Evolutionary conservation across 2,113 vertebrate genomes (phyloP), one percentile per base, ranked within the genome.

Genomic region (Cephalopholis sonnerati): DNA sequence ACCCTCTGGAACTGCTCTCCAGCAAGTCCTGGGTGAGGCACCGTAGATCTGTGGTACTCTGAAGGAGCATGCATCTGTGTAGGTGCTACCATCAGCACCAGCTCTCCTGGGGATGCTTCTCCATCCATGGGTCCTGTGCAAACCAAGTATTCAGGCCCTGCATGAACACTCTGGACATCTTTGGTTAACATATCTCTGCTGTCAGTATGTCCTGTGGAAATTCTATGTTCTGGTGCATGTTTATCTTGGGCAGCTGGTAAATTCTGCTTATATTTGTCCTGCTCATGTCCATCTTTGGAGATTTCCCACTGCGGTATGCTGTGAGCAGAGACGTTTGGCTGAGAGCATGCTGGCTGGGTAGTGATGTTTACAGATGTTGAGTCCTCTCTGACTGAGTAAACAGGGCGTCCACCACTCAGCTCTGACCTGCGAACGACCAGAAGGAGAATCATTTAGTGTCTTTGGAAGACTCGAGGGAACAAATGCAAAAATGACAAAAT

Each of bases 381-480:
- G 9, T 87, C 78, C 32, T 90, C 86, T 36, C 25, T 71, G 50
- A 25, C 24, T 1, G 87, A 70, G 62, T 68, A 53, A 71, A 79
- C 57, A 39, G 10, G 36, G 0, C 7, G 20, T 55, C 36, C 46
- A 48, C 15, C 58, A 24, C 75, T 80, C 41, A 81, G 69, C 36
- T 86, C 80, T 1, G 39, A 74, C 55, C 87, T 84, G 70, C 79
- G 81, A 10, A 73, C 0, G 75, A 74, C 15, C 20, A 51, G 6
- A 3, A 78, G 2, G 20, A 72, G 20, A 62, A 61, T 27, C 2
- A 63, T 24, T 39, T 20, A 29, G 6, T 8, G 57, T 20, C 7
- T 16, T 5, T 18, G 4, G 16, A 25, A 55, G 29, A 32, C 4
- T 18, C 5, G 12, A 48, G 46, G 46, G 4, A 48, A 16, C 11